Conservation (phyloP, 2,797 vertebrate species). For the Muraenolepis orangiensis region DNA sequence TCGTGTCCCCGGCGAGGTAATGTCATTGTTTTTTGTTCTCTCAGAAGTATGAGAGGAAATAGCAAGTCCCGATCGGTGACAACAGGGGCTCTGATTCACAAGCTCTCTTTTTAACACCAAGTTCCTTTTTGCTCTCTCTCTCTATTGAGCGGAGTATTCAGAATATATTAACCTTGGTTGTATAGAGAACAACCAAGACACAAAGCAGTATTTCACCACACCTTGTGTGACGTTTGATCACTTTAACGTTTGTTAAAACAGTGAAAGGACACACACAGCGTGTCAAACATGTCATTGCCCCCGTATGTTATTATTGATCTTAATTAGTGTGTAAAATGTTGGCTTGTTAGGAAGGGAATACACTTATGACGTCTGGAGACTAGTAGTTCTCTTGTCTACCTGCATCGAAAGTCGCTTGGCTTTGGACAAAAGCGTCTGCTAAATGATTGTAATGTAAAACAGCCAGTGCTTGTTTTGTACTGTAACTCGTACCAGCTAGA, state of each 20-base stretch:
- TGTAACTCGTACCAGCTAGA: not conserved
- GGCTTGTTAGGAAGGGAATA: too few relatives aligned
- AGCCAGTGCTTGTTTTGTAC: not conserved
- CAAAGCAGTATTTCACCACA: not conserved
- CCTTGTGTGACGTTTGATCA: not conserved
- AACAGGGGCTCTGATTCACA: not conserved
- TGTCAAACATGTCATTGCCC: too few relatives aligned
- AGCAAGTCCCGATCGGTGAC: not conserved
- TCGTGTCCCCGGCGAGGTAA: not conserved
- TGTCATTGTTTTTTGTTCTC: not conserved
- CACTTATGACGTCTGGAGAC: too few relatives aligned
- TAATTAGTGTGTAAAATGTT: too few relatives aligned
- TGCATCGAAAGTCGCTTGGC: too few relatives aligned
- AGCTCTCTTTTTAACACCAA: too few relatives aligned
- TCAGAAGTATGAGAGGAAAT: not conserved
- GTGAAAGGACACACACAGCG: not conserved
- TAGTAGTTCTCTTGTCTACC: too few relatives aligned
- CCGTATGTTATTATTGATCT: too few relatives aligned
- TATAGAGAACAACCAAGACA: not conserved
- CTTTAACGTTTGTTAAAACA: not conserved
- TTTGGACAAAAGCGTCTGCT: too few relatives aligned
- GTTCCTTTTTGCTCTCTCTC: too few relatives aligned
- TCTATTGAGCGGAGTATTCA: not conserved
- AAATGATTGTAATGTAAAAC: not conserved
- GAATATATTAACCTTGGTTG: not conserved